Evolutionary conservation across 2,797 vertebrate genomes (phyloP).

Genomic region (Dipus sagitta): DNA sequence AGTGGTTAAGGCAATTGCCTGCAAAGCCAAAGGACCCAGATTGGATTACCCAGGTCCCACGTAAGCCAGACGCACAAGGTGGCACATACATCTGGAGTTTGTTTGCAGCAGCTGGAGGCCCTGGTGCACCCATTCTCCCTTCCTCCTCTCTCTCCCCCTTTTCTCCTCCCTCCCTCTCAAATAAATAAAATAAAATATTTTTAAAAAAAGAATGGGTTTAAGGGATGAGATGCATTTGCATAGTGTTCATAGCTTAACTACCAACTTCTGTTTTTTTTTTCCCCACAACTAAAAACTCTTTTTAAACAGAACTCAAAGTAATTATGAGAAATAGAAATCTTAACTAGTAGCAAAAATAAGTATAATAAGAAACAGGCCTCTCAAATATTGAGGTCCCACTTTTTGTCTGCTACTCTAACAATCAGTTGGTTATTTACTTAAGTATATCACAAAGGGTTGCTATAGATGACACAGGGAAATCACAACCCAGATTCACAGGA

Average conservation of each 20-base stretch:
- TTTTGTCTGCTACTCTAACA: constrained; percentile 16
- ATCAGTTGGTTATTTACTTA: constrained; percentile 23
- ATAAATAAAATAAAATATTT: too few species aligned
- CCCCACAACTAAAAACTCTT: constrained; percentile 32
- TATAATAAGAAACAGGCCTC: neutral
- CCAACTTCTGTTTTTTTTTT: neutral
- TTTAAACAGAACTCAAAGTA: constrained; percentile 48
- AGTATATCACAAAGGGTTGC: constrained; percentile 62
- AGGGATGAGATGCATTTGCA: neutral
- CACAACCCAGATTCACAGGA: constrained; percentile 48
- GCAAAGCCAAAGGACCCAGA: too few species aligned
- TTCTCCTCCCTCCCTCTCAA: too few species aligned
- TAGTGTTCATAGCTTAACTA: neutral
- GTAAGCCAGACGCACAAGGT: too few species aligned
- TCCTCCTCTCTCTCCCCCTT: too few species aligned
- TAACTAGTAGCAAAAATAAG: constrained; percentile 52
- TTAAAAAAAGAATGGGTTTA: constrained; percentile 9
- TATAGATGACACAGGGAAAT: constrained; percentile 49
- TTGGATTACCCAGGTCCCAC: too few species aligned
- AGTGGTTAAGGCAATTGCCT: too few species aligned
- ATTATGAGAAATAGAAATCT: constrained; percentile 50
- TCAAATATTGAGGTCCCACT: constrained; percentile 30
- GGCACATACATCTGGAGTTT: too few species aligned
- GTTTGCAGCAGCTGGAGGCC: too few species aligned
- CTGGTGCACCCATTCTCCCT: too few species aligned